Conservation (phyloP, 2,113 vertebrate species). For the Colaptes auratus region DNA sequence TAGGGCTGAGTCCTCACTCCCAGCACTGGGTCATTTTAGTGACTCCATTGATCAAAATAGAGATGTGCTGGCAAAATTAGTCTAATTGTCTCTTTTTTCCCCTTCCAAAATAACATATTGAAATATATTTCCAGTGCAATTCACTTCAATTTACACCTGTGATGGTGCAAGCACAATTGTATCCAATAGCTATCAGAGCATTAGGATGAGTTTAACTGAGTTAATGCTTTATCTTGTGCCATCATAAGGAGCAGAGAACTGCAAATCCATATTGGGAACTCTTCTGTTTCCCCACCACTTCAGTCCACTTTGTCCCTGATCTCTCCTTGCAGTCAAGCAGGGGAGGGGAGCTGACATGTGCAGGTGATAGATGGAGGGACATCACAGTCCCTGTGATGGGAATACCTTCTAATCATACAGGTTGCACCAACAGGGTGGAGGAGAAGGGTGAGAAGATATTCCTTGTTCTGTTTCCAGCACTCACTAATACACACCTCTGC, state of each 20-base stretch:
- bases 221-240: not conserved
- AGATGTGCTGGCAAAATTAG: not conserved
- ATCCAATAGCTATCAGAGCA: not conserved
- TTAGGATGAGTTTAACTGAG: not conserved
- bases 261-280: not conserved
- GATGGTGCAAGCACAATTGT: not conserved
- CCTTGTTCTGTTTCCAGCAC: not conserved
- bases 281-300: not conserved
- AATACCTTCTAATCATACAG: not conserved
- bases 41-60: not conserved
- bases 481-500: not conserved
- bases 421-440: not conserved
- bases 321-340: not conserved
- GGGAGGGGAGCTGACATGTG: not conserved
- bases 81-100: not conserved
- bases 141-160: not conserved
- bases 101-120: not conserved
- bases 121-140: not conserved
- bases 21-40: not conserved
- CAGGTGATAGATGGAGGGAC: constrained; percentile 10
- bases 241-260: not conserved
- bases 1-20: not conserved
- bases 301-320: not conserved
- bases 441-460: not conserved
- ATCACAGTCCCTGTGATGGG: not conserved